phyloP scores from a whole-genome alignment of 2,888 invertebrate genomes.

The Pristionchus exspectatus region DNA sequence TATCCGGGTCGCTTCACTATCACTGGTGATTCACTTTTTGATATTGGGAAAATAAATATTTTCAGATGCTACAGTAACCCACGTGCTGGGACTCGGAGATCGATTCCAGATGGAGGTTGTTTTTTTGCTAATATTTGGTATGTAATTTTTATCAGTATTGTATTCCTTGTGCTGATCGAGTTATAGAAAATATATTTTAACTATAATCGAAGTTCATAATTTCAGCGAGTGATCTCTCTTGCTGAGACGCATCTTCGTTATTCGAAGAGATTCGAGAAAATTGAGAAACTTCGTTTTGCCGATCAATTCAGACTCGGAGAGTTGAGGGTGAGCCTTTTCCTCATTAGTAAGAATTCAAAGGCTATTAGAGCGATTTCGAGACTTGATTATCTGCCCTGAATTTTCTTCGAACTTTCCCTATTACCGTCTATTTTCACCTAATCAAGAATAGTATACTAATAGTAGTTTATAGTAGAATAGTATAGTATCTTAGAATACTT shows the following conservation, averaged over 20 bases:
- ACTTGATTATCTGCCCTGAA: too few relatives aligned
- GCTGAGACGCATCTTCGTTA: not conserved
- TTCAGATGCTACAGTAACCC: not conserved
- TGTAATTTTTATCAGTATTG: not conserved
- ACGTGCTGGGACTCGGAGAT: not conserved
- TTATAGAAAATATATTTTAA: not conserved
- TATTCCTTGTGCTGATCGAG: not conserved
- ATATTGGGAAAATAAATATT: not conserved
- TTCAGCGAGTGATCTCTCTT: too few relatives aligned
- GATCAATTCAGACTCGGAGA: not conserved
- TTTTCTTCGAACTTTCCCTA: too few relatives aligned
- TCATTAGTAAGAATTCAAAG: too few relatives aligned
- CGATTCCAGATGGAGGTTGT: not conserved
- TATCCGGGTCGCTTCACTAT: not conserved
- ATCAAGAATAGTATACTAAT: too few relatives aligned
- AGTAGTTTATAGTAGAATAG: too few relatives aligned
- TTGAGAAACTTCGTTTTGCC: not conserved
- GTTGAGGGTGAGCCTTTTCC: not conserved
- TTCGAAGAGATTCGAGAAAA: not conserved
- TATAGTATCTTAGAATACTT: too few relatives aligned
- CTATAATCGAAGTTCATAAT: not conserved
- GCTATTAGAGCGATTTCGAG: too few relatives aligned
- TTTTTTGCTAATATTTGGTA: not conserved
- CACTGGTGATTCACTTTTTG: not conserved
- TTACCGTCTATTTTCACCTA: too few relatives aligned